Base-by-base conservation (phyloP, 2,888 invertebrate species). In the Microdon myrmicae region DNA sequence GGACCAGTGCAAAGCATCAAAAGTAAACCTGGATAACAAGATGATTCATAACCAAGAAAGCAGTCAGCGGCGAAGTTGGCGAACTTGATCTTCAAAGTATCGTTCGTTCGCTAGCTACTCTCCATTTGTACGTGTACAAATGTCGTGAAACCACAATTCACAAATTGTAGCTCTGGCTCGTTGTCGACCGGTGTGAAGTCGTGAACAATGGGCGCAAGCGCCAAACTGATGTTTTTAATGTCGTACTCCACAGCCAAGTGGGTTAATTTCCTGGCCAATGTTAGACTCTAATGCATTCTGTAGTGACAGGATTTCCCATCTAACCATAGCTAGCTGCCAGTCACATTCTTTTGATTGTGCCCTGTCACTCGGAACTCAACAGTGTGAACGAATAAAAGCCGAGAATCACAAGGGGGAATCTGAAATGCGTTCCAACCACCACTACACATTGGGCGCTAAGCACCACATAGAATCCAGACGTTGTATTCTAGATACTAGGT, bases 231-330 rank as follows among this genome's bases (percentile, higher is more conserved):
- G 34, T 23, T 37, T n/a, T 23, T 37, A 13, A 19, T 13, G 7
- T 20, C 25, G 10, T 9, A 14, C 23, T 19, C 16, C 26, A 34
- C 31, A 25, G 31, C 39, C 58, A 64, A 64, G 58, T 64, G 53
- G 64, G 64, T 64, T 64, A 64, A 64, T 56, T 64, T 64, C 45
- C 58, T 41, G 45, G 61, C 61, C 61, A 64, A 64, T 64, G 64
- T 43, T 64, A 58, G 35, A 47, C 58, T 58, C 51, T 47, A 56
- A 14, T 56, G 49, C 51, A 38, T 13, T 34, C 16, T 16, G 13
- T 6, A 41, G 51, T 58, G 64, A 58, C 58, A 64, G 53, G 41
- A 32, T 22, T 39, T 29, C n/a, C n/a, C n/a, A n/a, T n/a, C n/a
- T n/a, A n/a, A n/a, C n/a, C n/a, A n/a, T n/a, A n/a, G n/a, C n/a